Base-by-base conservation (phyloP, 2,888 invertebrate species). In the Acleris emargana region DNA sequence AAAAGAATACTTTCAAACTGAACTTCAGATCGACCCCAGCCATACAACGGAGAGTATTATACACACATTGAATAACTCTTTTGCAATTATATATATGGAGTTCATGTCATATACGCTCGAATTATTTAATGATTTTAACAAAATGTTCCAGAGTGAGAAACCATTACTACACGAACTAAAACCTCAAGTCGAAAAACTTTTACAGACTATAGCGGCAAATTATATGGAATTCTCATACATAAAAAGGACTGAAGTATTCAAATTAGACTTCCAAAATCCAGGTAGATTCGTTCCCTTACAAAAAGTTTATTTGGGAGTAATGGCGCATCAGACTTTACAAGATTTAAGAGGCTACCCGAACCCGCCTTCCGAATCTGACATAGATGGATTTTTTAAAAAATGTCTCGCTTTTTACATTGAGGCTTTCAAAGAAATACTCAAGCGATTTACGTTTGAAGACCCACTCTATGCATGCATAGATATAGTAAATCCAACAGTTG, bases 1-100 rank as follows among this genome's bases (percentile, higher is more conserved):
- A 25, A 57, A 18, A 45, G 55, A 57, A 57, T 57, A 45, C n/a
- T 32, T 54, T 54, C 54, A 17, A 17, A 9, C 9, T 20, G 57
- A 47, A 47, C 5, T 58, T 11, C 13, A 11, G 1, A 17, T 11
- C 5, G 47, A 58, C 1, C 57, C 57, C 9, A 58, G 57, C 28
- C 9, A 18, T 11, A 47, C 57, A 1, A 58, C 57, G 11, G 57
- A 47, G 45, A 58, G 17, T 13, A 58, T 58, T 13, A 28, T 58
- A 17, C 25, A 58, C 13, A 45, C 57, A 13, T 18, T 58, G 3
- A 58, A 58, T 18, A 42, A 54, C 20, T 16, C 18, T 25, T 6
- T n/a, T n/a, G n/a, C n/a, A n/a, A n/a, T n/a, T n/a, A n/a, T n/a
- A n/a, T n/a, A n/a, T n/a, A n/a, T n/a, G n/a, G n/a, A n/a, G n/a